phyloP scores from a whole-genome alignment of 2,797 vertebrate species.

The Calcarius lapponicus region DNA sequence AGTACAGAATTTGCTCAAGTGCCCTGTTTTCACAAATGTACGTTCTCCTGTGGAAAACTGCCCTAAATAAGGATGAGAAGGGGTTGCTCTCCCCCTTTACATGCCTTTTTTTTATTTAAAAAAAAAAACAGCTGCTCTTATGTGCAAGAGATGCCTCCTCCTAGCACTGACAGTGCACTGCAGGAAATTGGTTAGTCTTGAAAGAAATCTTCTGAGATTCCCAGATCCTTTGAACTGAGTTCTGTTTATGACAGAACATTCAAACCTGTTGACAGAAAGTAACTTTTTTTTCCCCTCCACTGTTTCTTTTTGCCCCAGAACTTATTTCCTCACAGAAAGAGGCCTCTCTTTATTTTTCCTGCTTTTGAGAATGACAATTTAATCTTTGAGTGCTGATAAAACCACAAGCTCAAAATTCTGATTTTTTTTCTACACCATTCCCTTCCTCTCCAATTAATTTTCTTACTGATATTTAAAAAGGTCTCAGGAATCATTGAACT shows the following conservation, averaged over 20 bases:
- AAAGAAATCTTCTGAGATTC: slow-evolving; percentile 14
- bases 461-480: not conserved
- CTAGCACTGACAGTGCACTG: not conserved
- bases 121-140: slow-evolving; percentile 1
- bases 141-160: not conserved
- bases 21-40: not conserved
- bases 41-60: not conserved
- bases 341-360: not conserved
- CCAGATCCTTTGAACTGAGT: slow-evolving; percentile 12
- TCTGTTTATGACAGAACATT: not conserved
- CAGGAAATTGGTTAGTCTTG: slow-evolving; percentile 5
- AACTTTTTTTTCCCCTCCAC: not conserved
- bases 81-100: not conserved
- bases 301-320: not conserved
- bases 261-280: not conserved
- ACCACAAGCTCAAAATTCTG: not conserved
- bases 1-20: not conserved
- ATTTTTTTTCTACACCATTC: not conserved
- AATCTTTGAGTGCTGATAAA: not conserved
- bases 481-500: not conserved
- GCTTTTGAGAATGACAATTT: not conserved
- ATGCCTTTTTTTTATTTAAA: not conserved
- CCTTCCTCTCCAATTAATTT: not conserved
- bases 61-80: not conserved
- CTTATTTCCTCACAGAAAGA: not conserved